Evolutionary conservation across 2,113 vertebrate species (phyloP).

Genomic region (Cathartes aura): DNA sequence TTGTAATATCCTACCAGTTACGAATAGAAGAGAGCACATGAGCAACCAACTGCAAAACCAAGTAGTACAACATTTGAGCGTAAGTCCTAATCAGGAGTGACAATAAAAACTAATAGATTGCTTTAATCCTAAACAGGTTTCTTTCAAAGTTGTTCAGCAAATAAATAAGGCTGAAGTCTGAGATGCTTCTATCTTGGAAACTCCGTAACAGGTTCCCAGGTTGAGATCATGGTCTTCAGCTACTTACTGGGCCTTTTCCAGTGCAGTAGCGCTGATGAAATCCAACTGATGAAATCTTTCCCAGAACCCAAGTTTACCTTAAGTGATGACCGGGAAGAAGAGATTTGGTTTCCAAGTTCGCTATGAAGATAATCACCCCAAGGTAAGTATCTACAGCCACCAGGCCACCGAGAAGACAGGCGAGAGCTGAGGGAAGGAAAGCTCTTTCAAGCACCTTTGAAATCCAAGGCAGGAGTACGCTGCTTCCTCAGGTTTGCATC

Average conservation of each 20-base stretch:
- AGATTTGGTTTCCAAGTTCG: not conserved
- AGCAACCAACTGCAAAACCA: not conserved
- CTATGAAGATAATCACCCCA: not conserved
- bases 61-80: not conserved
- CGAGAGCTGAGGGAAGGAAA: not conserved
- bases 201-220: not conserved
- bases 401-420: not conserved
- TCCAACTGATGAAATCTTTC: not conserved
- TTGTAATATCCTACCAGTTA: not conserved
- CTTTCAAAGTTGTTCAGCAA: not conserved
- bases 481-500: not conserved
- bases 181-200: not conserved
- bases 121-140: not conserved
- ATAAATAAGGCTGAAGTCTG: not conserved
- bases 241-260: not conserved
- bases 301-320: not conserved
- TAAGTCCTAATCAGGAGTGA: not conserved
- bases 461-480: not conserved
- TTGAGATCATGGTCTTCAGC: not conserved
- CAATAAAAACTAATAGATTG: not conserved
- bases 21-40: not conserved
- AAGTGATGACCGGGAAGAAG: not conserved
- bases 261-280: not conserved
- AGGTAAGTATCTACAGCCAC: not conserved
- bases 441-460: not conserved